These are phyloP conservation scores for Drosophila mayri DNA, from an alignment of 1,140 invertebrate genomes.

Conservation along the genomic window DNA sequence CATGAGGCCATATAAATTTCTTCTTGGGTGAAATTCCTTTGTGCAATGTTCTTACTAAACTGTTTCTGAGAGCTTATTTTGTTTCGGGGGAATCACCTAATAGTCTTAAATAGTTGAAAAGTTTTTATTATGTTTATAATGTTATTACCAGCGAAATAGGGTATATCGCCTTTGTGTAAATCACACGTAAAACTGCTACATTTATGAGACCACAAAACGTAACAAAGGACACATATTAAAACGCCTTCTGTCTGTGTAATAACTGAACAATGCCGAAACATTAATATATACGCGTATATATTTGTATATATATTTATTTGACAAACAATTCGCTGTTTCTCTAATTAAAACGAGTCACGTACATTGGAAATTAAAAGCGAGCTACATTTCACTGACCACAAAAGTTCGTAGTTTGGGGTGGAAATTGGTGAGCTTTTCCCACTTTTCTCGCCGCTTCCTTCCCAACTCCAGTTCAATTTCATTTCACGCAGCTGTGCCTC, in stretches of 20 bases:
- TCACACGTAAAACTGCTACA: not conserved
- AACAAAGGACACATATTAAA: conserved; percentile 23
- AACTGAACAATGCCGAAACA: not conserved
- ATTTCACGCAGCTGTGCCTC: conserved; percentile 57
- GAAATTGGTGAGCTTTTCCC: not conserved
- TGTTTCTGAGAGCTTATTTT: not conserved
- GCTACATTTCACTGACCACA: conserved; percentile 52
- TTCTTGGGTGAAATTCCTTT: not conserved
- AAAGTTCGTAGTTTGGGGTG: conserved; percentile 20
- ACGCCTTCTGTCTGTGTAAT: not conserved
- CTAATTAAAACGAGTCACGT: conserved; percentile 65
- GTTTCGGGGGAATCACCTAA: not conserved
- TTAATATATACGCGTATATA: not conserved
- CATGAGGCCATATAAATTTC: conserved; percentile 6
- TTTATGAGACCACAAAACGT: conserved; percentile 18
- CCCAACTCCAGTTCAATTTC: conserved; percentile 16
- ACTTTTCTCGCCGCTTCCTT: not conserved
- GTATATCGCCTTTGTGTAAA: too few species aligned
- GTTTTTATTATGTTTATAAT: not conserved
- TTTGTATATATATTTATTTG: conserved; percentile 13
- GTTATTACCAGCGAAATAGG: too few species aligned
- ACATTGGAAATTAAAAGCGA: conserved; percentile 56
- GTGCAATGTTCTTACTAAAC: not conserved
- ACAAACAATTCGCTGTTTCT: conserved; percentile 4
- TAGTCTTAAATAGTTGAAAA: not conserved